Evolutionary conservation across 1,140 invertebrate genomes (phyloP).

Genomic region (Panagrolaimus sp.): DNA sequence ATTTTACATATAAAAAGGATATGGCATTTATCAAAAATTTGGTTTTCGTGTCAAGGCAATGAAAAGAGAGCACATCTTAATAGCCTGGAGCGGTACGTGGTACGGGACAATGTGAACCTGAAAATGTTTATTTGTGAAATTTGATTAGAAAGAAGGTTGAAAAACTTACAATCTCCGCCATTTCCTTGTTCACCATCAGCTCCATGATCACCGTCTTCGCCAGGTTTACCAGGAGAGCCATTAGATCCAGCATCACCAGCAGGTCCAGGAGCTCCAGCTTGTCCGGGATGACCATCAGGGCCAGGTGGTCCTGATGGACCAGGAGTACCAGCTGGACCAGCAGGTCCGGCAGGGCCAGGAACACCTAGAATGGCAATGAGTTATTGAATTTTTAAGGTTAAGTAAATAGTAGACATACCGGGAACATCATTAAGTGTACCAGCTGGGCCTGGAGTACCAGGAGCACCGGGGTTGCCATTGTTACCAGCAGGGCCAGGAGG

Average conservation of each 20-base stretch:
- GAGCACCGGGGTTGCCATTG: slow-evolving; percentile 12
- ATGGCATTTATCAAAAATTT: no score
- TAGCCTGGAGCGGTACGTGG: slow-evolving; percentile 11
- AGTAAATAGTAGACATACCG: no score
- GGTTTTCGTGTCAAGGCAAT: not conserved
- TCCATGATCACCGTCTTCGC: not conserved
- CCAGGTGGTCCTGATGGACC: not conserved
- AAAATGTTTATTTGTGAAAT: no score
- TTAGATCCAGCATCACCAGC: not conserved
- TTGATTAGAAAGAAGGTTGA: no score
- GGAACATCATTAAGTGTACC: not conserved
- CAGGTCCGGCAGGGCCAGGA: slow-evolving; percentile 8
- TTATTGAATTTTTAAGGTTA: no score
- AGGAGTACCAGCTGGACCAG: not conserved
- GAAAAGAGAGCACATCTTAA: not conserved
- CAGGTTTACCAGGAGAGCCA: not conserved
- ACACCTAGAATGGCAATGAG: not conserved
- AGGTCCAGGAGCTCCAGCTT: not conserved
- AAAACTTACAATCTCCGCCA: not conserved
- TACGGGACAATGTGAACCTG: not conserved
- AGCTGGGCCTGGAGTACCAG: slow-evolving; percentile 7
- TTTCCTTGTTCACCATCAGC: slow-evolving; percentile 12
- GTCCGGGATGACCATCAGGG: not conserved
- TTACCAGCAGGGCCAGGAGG: not conserved
- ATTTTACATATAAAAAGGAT: no score